Evolutionary conservation across 1,140 invertebrate genomes (phyloP).

Genomic region (Hyphantria cunea): DNA sequence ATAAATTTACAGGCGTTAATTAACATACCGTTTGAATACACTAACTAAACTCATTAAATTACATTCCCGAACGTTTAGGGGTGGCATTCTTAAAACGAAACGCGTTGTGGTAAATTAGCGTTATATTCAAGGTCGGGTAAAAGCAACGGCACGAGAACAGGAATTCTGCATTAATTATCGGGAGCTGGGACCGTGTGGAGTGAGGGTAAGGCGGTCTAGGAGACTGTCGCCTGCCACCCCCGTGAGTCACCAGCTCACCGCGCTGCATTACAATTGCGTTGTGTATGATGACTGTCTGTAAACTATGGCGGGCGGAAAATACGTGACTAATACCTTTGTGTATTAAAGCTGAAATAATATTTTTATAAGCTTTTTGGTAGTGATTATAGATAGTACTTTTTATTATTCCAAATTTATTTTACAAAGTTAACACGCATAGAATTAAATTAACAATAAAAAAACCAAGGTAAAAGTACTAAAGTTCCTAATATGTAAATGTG

Average conservation of each 20-base stretch:
- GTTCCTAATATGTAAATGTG: too few species aligned
- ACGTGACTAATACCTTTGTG: slow-evolving; percentile 7
- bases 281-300: slow-evolving; percentile 19
- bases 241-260: slow-evolving; percentile 22
- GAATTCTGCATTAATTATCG: slow-evolving; percentile 30
- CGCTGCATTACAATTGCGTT: slow-evolving; percentile 26
- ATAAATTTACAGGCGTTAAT: slow-evolving; percentile 27
- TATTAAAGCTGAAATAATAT: not conserved
- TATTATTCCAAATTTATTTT: too few species aligned
- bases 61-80: slow-evolving; percentile 40
- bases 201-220: not conserved
- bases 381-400: too few species aligned
- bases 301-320: slow-evolving; percentile 12
- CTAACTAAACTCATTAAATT: slow-evolving; percentile 43
- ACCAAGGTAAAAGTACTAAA: too few species aligned
- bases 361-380: not conserved
- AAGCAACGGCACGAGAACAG: slow-evolving; percentile 14
- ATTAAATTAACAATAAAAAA: too few species aligned
- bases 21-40: slow-evolving; percentile 30
- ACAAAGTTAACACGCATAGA: too few species aligned
- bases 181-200: not conserved
- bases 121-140: slow-evolving; percentile 56
- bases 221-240: not conserved
- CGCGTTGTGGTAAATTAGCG: slow-evolving; percentile 40
- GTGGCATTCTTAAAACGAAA: slow-evolving; percentile 51